phyloP scores from a whole-genome alignment of 2,797 vertebrate genomes.

The Falco novaeseelandiae region DNA sequence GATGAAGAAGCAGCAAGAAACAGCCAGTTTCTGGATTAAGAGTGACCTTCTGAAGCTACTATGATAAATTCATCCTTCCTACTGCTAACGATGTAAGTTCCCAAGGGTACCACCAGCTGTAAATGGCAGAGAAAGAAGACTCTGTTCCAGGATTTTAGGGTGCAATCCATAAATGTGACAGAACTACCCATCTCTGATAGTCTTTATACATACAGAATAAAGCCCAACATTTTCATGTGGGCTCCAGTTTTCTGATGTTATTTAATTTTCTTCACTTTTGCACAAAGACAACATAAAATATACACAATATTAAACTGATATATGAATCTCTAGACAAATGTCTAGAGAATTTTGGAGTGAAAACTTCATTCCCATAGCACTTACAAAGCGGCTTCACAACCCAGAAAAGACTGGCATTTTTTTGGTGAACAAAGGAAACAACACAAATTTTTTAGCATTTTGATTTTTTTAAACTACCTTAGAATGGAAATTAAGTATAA shows the following conservation, averaged over 20 bases:
- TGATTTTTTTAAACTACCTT: neutral
- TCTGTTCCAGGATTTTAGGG: neutral
- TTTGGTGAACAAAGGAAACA: neutral
- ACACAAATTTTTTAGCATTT: neutral
- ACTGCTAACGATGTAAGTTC: neutral
- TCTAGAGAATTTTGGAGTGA: neutral
- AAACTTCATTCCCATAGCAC: neutral
- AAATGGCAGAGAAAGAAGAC: neutral
- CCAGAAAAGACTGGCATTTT: neutral
- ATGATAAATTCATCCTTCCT: neutral
- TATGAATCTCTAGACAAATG: neutral
- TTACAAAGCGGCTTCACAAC: neutral
- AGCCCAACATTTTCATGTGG: neutral
- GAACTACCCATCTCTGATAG: neutral
- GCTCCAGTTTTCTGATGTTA: neutral
- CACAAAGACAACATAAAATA: neutral
- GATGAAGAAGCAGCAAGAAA: neutral
- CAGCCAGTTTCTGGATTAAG: neutral
- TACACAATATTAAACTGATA: neutral
- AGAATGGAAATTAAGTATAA: neutral
- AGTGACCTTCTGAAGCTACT: neutral
- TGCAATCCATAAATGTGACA: neutral
- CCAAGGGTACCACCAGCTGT: neutral
- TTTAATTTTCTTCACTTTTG: neutral
- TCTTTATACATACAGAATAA: neutral